Conservation (phyloP, 2,113 vertebrate species). For the Irena cyanogastra region DNA sequence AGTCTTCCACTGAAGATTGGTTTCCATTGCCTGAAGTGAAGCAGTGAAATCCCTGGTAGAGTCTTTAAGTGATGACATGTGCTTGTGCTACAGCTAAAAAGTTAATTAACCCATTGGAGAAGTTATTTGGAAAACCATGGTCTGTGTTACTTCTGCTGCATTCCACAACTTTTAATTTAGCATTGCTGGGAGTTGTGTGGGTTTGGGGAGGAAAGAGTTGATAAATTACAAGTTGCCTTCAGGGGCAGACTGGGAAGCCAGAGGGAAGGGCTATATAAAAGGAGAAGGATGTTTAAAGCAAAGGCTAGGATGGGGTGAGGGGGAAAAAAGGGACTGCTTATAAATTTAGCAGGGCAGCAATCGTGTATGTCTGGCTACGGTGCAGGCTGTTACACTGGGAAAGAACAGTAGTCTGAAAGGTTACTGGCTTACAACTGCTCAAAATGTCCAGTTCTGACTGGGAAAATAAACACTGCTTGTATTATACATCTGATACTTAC, state of each 20-base stretch:
- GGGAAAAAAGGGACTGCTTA: not conserved
- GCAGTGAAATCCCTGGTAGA: not conserved
- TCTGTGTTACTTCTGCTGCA: not conserved
- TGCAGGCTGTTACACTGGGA: not conserved
- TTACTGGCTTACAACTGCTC: not conserved
- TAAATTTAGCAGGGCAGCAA: not conserved
- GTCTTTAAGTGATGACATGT: not conserved
- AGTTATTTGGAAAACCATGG: not conserved
- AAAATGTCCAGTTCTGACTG: not conserved
- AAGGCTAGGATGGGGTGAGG: not conserved
- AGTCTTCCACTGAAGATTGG: not conserved
- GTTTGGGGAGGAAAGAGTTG: not conserved
- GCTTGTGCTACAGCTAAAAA: not conserved
- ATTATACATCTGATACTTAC: not conserved
- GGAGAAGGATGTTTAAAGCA: not conserved
- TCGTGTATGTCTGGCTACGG: rapidly evolving
- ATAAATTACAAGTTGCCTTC: not conserved
- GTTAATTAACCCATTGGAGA: not conserved
- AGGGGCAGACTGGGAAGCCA: not conserved
- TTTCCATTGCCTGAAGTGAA: not conserved
- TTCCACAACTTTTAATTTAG: not conserved
- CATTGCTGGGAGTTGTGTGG: not conserved
- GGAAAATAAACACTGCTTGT: not conserved
- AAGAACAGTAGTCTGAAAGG: not conserved
- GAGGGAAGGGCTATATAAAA: not conserved